A percentile compares a stretch with the other conserved stretches of the same genome.
These are phyloP conservation scores for Oscheius onirici DNA, from an alignment of 2,888 invertebrate species.

Conservation along the genomic window DNA sequence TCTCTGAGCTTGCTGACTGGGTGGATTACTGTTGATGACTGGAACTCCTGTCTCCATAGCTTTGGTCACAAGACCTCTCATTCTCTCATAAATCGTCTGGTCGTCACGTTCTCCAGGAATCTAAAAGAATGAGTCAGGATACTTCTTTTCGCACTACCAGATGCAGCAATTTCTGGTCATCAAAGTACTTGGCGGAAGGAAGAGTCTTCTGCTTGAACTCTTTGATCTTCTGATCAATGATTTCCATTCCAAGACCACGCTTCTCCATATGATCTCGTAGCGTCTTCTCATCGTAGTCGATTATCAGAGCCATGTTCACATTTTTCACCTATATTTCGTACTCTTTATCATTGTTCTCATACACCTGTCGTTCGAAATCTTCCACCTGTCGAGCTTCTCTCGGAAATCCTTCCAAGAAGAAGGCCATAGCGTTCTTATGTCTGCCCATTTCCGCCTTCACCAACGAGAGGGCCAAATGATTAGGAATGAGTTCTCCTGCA, in stretches of 20 bases:
- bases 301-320: slow-evolving; percentile 71
- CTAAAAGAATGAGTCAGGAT: slow-evolving; percentile 41
- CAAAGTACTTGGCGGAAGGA: slow-evolving; percentile 71
- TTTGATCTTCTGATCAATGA: slow-evolving; percentile 56
- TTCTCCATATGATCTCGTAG: slow-evolving; percentile 69
- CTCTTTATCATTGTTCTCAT: not conserved
- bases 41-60: slow-evolving; percentile 63
- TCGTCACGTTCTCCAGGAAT: slow-evolving; percentile 71
- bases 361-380: slow-evolving; percentile 70
- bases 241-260: slow-evolving; percentile 60
- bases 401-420: slow-evolving; percentile 70
- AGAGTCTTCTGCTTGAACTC: slow-evolving; percentile 72
- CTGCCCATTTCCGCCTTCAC: slow-evolving; percentile 71
- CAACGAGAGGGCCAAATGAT: slow-evolving; percentile 66
- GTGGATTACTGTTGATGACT: slow-evolving; percentile 38
- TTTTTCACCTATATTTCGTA: slow-evolving; percentile 44
- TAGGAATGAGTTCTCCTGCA: slow-evolving; percentile 70
- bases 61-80: slow-evolving; percentile 60
- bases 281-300: slow-evolving; percentile 71
- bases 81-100: slow-evolving; percentile 64
- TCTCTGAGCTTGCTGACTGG: slow-evolving; percentile 16
- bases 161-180: slow-evolving; percentile 70
- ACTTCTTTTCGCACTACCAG: slow-evolving; percentile 51
- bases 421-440: slow-evolving; percentile 60
- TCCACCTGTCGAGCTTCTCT: slow-evolving; percentile 70